These are phyloP conservation scores for Protula sp. DNA, from an alignment of 2,888 invertebrate genomes.

Conservation along the genomic window DNA sequence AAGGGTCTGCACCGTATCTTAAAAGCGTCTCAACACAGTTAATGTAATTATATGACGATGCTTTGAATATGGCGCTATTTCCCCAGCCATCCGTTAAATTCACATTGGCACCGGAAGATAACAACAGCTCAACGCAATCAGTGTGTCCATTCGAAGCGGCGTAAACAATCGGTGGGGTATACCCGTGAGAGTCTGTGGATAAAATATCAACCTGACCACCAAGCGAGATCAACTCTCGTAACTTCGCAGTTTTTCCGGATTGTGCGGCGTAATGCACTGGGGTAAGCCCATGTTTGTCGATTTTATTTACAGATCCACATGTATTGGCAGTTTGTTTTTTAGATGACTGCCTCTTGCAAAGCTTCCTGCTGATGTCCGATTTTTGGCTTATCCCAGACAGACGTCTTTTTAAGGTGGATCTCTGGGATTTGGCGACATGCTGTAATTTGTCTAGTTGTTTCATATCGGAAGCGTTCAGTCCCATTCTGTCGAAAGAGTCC, in stretches of 20 bases:
- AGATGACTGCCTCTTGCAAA: too few relatives aligned
- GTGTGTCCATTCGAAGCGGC: conserved; percentile 15
- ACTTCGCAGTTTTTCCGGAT: neutral
- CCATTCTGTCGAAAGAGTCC: too few relatives aligned
- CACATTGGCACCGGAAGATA: conserved; percentile 10
- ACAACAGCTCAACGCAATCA: conserved; percentile 5
- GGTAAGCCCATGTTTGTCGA: neutral
- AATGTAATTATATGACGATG: conserved; percentile 64
- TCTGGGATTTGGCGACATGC: too few relatives aligned
- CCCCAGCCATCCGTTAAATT: conserved; percentile 14
- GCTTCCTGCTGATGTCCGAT: too few relatives aligned
- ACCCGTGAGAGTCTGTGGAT: conserved; percentile 1
- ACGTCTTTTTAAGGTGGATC: too few relatives aligned
- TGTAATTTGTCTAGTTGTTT: too few relatives aligned
- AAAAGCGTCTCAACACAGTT: conserved; percentile 63
- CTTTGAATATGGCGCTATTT: conserved; percentile 17
- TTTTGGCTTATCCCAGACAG: too few relatives aligned
- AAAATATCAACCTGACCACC: conserved; percentile 9
- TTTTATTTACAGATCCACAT: neutral
- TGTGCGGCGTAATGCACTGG: conserved; percentile 1
- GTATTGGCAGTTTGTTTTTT: neutral
- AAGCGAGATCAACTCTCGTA: neutral
- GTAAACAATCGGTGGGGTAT: conserved; percentile 9
- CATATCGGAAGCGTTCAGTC: too few relatives aligned
- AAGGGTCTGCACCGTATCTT: conserved; percentile 80